A percentile compares a stretch with the other conserved stretches of the same genome.
Conservation (phyloP, 2,797 vertebrate species). For the Petrocephalus sullivani region DNA sequence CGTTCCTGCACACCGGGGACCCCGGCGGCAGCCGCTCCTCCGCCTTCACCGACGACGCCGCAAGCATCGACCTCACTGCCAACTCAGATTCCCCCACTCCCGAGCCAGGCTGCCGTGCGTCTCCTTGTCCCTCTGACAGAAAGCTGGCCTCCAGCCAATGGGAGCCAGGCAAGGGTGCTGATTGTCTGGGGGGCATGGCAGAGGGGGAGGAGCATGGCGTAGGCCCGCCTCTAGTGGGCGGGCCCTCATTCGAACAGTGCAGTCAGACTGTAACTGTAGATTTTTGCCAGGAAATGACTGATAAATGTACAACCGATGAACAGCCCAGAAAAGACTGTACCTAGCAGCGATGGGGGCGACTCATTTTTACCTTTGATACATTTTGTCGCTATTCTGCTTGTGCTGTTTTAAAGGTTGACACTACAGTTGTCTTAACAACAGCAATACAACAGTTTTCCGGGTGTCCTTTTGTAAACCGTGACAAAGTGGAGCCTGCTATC, state of each 20-base stretch:
- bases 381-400: conserved; percentile 30
- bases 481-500: conserved; percentile 57
- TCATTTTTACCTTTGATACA: conserved; percentile 41
- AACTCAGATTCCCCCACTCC: conserved; percentile 56
- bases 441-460: conserved; percentile 85
- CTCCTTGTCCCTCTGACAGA: conserved; percentile 56
- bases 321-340: conserved; percentile 74
- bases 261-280: conserved; percentile 85
- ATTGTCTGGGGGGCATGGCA: conserved; percentile 54
- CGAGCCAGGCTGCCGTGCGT: conserved; percentile 57
- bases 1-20: conserved; percentile 66
- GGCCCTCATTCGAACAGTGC: conserved; percentile 68
- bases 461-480: conserved; percentile 65
- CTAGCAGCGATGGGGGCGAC: conserved; percentile 46
- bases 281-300: conserved; percentile 96
- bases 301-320: conserved; percentile 91
- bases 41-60: conserved; percentile 37
- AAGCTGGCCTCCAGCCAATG: conserved; percentile 49
- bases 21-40: not conserved
- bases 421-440: conserved; percentile 80
- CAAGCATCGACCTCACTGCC: conserved; percentile 70
- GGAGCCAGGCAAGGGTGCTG: conserved; percentile 55
- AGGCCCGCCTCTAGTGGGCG: conserved; percentile 63
- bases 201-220: conserved; percentile 52
- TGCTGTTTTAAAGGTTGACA: conserved; percentile 60